Evolutionary conservation across 2,888 invertebrate genomes (phyloP).

Genomic region (Tryphoninae sp.): DNA sequence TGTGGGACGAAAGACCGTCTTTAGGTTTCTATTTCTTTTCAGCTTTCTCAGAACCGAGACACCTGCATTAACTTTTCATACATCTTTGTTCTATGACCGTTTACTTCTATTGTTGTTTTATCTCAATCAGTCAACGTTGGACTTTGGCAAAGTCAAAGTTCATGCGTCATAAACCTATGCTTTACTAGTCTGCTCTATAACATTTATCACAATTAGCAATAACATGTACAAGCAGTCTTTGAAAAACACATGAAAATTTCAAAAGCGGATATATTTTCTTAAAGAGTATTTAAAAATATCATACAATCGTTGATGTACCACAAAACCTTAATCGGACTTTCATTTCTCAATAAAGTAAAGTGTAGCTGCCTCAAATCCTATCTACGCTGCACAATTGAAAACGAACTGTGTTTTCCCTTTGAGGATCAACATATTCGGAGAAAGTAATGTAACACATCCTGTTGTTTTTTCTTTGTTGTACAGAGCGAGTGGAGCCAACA

Average conservation of each 20-base stretch:
- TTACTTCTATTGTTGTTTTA: background rate
- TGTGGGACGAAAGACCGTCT: background rate
- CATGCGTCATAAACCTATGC: no score
- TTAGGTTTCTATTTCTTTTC: conserved; percentile 1
- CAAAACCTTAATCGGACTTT: no score
- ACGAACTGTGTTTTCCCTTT: conserved; percentile 6
- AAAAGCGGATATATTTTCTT: no score
- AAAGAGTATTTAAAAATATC: no score
- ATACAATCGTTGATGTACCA: no score
- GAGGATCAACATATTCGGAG: background rate
- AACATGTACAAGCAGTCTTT: no score
- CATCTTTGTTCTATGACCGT: background rate
- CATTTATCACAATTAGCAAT: no score
- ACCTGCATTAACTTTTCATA: background rate
- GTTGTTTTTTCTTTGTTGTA: conserved; percentile 45
- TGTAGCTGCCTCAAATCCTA: conserved; percentile 35
- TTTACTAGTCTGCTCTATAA: no score
- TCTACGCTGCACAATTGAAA: conserved; percentile 36
- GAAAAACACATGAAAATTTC: no score
- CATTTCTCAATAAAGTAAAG: conserved; percentile 12
- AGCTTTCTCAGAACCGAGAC: conserved; percentile 9
- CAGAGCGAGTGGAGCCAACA: conserved; percentile 84
- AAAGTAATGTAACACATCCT: conserved; percentile 7
- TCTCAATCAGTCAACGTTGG: background rate
- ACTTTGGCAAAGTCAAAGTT: background rate